Conservation (phyloP, 2,888 invertebrate genomes). For the Hypercompe scribonia region DNA sequence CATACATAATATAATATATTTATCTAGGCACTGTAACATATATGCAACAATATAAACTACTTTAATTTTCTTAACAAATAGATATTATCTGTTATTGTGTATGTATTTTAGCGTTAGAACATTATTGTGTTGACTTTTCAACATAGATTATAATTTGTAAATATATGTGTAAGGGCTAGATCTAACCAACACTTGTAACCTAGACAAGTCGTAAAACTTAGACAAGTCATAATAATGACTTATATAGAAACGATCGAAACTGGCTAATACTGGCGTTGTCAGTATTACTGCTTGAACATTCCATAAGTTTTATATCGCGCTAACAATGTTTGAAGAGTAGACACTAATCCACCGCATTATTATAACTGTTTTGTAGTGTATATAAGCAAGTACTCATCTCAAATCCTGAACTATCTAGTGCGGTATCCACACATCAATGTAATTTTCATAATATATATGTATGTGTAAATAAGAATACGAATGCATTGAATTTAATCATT, state of each 20-base stretch:
- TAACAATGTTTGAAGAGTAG: conserved; percentile 49
- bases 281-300: conserved; percentile 51
- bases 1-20: conserved; percentile 14
- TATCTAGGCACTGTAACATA: conserved; percentile 18
- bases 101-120: conserved; percentile 15
- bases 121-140: conserved; percentile 12
- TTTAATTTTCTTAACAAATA: conserved; percentile 1
- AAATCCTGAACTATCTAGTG: conserved; percentile 36
- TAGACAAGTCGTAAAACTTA: background rate
- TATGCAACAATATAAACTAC: conserved; percentile 17
- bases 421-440: conserved; percentile 24
- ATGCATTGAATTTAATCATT: conserved; percentile 53
- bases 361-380: conserved; percentile 30
- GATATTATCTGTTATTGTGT: conserved; percentile 12
- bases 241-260: background rate
- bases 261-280: conserved; percentile 36
- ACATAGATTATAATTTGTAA: conserved; percentile 16
- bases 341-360: conserved; percentile 45
- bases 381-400: conserved; percentile 49
- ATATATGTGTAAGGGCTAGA: conserved; percentile 40
- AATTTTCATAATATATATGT: conserved; percentile 29
- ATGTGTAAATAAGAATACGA: conserved; percentile 49
- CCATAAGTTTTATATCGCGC: conserved; percentile 42
- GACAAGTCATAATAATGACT: background rate
- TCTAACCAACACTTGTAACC: background rate